Percentiles rank a stretch among this genome's conserved stretches.
These are phyloP conservation scores for Dendrocincla fuliginosa DNA, from an alignment of 2,797 vertebrate genomes.

Conservation along the genomic window DNA sequence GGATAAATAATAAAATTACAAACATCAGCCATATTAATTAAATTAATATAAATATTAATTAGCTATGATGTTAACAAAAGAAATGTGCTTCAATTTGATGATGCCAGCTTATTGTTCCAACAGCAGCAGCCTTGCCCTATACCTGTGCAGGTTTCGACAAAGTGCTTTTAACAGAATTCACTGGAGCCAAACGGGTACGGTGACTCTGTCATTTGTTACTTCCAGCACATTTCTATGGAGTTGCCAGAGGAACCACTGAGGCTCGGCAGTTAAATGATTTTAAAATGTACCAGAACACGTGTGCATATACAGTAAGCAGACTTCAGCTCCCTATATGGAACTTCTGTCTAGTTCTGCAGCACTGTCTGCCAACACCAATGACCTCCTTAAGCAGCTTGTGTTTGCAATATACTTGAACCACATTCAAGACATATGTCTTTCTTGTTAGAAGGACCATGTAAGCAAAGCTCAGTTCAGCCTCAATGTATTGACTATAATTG, in stretches of 20 bases:
- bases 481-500: constrained; percentile 27
- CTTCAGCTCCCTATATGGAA: constrained; percentile 39
- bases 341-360: constrained; percentile 32
- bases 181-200: neutral
- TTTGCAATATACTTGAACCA: constrained; percentile 41
- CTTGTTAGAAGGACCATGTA: constrained; percentile 15
- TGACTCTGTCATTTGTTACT: neutral
- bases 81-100: neutral
- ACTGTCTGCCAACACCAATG: constrained; percentile 56
- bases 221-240: neutral
- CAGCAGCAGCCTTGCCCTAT: neutral
- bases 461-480: constrained; percentile 60
- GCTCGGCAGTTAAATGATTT: constrained; percentile 41
- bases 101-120: neutral
- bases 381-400: constrained; percentile 52
- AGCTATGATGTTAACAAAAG: constrained; percentile 53
- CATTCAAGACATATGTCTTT: constrained; percentile 59
- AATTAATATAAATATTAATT: constrained; percentile 58
- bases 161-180: neutral
- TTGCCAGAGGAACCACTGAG: constrained; percentile 51
- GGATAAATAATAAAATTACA: constrained; percentile 22
- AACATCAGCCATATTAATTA: constrained; percentile 33
- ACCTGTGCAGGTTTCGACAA: neutral
- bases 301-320: neutral
- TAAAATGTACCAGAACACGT: constrained; percentile 10